phyloP scores from a whole-genome alignment of 30 jellyfish, hydroid and myxozoan species.

The Aurelia sp. region DNA sequence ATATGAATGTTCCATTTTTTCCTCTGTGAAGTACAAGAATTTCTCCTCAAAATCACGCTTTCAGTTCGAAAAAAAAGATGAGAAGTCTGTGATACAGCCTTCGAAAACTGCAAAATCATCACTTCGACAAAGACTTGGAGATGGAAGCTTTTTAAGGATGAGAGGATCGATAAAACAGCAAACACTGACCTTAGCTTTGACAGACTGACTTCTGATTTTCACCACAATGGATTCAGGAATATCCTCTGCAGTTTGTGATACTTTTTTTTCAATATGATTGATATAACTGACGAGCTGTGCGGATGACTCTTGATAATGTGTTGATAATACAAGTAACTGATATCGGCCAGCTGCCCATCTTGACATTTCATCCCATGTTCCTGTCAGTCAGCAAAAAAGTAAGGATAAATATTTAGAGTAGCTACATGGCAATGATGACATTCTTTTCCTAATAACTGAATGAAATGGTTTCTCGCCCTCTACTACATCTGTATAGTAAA shows the following conservation, averaged over 20 bases:
- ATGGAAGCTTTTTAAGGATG: too few relatives aligned
- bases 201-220: slow-evolving; percentile 67
- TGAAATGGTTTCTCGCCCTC: too few relatives aligned
- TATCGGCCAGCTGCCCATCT: slow-evolving; percentile 85
- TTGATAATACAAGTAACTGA: slow-evolving; percentile 79
- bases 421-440: background rate
- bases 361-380: slow-evolving; percentile 85
- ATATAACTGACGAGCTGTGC: slow-evolving; percentile 64
- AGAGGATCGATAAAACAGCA: too few relatives aligned
- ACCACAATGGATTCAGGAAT: slow-evolving; percentile 78
- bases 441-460: too few relatives aligned
- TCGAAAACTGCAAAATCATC: too few relatives aligned
- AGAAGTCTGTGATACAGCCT: too few relatives aligned
- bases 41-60: too few relatives aligned
- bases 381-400: background rate
- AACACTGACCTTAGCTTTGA: slow-evolving; percentile 78
- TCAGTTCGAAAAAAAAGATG: too few relatives aligned
- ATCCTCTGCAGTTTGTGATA: slow-evolving; percentile 52
- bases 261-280: slow-evolving; percentile 70
- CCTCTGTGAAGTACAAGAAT: too few relatives aligned
- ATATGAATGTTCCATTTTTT: too few relatives aligned
- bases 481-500: background rate
- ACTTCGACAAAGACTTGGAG: too few relatives aligned
- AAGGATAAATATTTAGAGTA: too few relatives aligned
- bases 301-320: slow-evolving; percentile 82